Percentiles rank a stretch among this genome's conserved stretches.
Conservation (phyloP, 2,888 invertebrate genomes). For the Caenorhabditis doughertyi region DNA sequence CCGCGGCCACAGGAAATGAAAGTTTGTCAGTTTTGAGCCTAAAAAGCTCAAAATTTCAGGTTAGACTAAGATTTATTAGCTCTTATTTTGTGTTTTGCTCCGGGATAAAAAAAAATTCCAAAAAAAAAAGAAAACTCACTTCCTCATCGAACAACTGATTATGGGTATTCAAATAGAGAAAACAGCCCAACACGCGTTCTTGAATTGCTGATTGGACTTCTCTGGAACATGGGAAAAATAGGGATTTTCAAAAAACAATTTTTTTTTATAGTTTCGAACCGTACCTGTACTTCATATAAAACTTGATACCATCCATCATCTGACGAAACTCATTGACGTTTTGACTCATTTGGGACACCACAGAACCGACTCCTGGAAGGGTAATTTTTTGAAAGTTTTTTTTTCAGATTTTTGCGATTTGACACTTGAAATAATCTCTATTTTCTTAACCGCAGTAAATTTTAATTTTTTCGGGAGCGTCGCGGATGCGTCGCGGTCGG, state of each 20-base stretch:
- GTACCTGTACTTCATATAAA: conserved; percentile 58
- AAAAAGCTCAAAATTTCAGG: too few relatives aligned
- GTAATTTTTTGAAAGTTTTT: too few relatives aligned
- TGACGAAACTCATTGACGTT: conserved; percentile 74
- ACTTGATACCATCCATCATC: conserved; percentile 78
- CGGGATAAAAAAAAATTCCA: neutral
- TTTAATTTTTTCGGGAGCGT: too few relatives aligned
- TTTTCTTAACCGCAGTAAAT: too few relatives aligned
- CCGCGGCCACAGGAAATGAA: neutral
- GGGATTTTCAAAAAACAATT: neutral
- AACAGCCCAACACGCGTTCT: conserved; percentile 76
- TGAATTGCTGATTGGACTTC: conserved; percentile 75
- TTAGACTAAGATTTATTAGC: too few relatives aligned
- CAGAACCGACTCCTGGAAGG: conserved; percentile 46
- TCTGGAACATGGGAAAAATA: conserved; percentile 65
- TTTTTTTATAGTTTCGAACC: too few relatives aligned
- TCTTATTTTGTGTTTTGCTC: too few relatives aligned
- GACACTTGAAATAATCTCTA: too few relatives aligned
- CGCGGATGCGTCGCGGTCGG: too few relatives aligned
- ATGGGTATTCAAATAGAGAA: conserved; percentile 75
- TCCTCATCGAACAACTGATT: conserved; percentile 72
- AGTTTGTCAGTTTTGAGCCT: too few relatives aligned
- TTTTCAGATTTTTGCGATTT: too few relatives aligned
- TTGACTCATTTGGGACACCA: conserved; percentile 79
- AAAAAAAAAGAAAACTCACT: conserved; percentile 33